Conservation (phyloP, 2,113 vertebrate genomes). For the Eretmochelys imbricata region DNA sequence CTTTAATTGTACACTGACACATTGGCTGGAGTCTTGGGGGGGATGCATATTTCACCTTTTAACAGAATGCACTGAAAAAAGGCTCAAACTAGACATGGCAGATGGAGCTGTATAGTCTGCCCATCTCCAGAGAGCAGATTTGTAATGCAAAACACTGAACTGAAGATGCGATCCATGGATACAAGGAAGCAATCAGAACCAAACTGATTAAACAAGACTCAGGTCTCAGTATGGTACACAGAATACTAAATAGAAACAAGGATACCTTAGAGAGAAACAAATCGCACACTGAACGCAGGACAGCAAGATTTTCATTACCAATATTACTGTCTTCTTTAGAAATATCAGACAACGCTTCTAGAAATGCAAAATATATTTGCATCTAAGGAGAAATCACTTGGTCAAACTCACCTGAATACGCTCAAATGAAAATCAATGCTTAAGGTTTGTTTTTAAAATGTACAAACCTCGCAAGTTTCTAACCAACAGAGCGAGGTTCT, state of each 20-base stretch:
- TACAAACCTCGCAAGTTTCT: background rate
- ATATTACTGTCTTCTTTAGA: background rate
- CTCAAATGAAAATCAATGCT: background rate
- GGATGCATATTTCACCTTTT: constrained; percentile 60
- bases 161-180: constrained; percentile 76
- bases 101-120: constrained; percentile 78
- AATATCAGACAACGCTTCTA: background rate
- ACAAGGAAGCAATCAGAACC: constrained; percentile 80
- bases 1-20: constrained; percentile 45
- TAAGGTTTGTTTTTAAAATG: background rate
- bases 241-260: constrained; percentile 75
- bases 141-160: constrained; percentile 81
- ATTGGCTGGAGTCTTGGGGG: constrained; percentile 45
- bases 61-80: constrained; percentile 40
- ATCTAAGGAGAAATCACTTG: background rate
- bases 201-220: constrained; percentile 81
- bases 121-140: constrained; percentile 76
- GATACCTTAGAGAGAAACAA: constrained; percentile 48
- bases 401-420: background rate
- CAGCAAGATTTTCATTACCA: background rate
- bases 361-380: background rate
- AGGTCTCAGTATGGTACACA: constrained; percentile 35
- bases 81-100: constrained; percentile 69
- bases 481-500: background rate
- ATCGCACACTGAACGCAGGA: background rate